Base-by-base conservation (phyloP, 2,113 vertebrate species). In the Cyanoliseus patagonus region DNA sequence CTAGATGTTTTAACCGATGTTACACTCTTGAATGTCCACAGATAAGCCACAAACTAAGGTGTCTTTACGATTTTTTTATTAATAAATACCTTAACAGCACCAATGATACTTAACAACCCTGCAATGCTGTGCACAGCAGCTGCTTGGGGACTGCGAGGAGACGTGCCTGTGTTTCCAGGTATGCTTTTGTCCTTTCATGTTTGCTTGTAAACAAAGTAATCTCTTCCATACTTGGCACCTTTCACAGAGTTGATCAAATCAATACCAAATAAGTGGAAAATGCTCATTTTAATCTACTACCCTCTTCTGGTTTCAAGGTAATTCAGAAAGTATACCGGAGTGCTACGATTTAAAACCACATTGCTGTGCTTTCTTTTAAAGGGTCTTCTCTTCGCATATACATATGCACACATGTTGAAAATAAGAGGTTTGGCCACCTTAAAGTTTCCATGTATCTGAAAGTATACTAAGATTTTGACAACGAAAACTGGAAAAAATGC, bases 1-100 rank as follows among this genome's bases (percentile, higher is more conserved):
- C 14, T 9, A 8, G 0, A 1, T 27, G n/a, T 35, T 90, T 28
- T 13, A 73, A 14, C 2, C 0, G 1, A 42, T 10, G 20, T 44
- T 64, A 70, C 6, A 0, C 18, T 72, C 24, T 12, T 22, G 6
- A 83, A 61, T 5, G 14, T 37, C 52, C 85, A 95, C 12, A 70
- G 31, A 95, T 39, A 85, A 59, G 66, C 79, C 95, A 86, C 92
- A 96, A 81, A 88, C 16, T 44, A 82, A 46, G 11, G 31, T 88
- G 83, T 95, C 69, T 94, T 97, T 91, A 42, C 41, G 79, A 31
- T 37, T 75, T 84, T 98, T 98, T 98, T 98, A 98, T 98, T 98
- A 98, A 98, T 98, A 98, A 98, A 98, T 98, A 98, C 51, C 88
- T 95, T 57, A 95, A 98, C 95, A 98, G 95, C 96, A 97, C 97